These are phyloP conservation scores for Morus bassanus DNA, from an alignment of 2,797 vertebrate species.

Conservation along the genomic window DNA sequence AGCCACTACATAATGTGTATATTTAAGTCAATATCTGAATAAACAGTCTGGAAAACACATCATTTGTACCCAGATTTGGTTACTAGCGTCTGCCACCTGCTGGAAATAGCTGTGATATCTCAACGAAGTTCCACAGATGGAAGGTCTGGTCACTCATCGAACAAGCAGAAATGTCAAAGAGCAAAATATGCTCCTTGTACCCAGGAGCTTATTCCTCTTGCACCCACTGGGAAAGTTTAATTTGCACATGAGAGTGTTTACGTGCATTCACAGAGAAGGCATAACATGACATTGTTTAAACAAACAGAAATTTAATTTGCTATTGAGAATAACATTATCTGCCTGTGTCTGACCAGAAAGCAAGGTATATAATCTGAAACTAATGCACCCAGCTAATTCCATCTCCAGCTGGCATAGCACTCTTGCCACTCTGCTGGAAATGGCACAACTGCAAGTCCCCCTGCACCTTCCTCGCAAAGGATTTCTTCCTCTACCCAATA, in stretches of 20 bases:
- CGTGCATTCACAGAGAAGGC: background rate
- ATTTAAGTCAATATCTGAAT: conserved; percentile 27
- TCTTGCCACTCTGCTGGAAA: background rate
- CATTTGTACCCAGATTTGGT: conserved; percentile 5
- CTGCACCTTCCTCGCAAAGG: background rate
- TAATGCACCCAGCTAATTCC: background rate
- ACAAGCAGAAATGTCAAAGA: background rate
- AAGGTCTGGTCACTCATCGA: background rate
- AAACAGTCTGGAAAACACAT: conserved; percentile 24
- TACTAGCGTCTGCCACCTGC: conserved; percentile 44
- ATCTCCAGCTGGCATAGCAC: background rate
- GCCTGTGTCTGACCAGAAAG: background rate
- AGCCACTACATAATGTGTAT: background rate
- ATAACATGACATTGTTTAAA: background rate
- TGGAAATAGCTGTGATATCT: conserved; percentile 33
- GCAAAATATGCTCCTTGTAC: background rate
- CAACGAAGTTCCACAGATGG: background rate
- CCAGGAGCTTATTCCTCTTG: background rate
- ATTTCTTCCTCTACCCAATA: background rate
- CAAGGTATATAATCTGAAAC: background rate
- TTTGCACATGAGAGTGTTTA: background rate
- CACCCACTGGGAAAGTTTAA: background rate
- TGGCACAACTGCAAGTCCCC: background rate
- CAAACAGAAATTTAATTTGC: background rate
- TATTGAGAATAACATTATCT: background rate